phyloP scores from a whole-genome alignment of 2,113 vertebrate species.

The Zosterops borbonicus region DNA sequence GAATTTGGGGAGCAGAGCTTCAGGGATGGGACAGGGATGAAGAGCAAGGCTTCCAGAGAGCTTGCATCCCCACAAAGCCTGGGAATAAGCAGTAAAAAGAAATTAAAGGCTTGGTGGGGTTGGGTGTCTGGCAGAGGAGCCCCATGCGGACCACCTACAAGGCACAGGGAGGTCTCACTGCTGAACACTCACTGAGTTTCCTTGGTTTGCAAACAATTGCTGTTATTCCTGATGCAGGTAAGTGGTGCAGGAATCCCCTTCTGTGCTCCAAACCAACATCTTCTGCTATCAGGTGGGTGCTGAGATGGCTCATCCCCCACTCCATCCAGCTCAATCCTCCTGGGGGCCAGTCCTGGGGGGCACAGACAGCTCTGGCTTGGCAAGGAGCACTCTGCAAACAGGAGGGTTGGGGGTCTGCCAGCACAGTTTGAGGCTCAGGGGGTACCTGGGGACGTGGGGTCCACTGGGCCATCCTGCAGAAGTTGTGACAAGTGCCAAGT shows the following conservation, averaged over 20 bases:
- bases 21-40: background rate
- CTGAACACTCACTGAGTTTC: background rate
- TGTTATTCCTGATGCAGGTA: background rate
- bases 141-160: background rate
- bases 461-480: background rate
- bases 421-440: accelerated
- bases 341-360: background rate
- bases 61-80: background rate
- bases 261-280: background rate
- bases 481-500: background rate
- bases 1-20: background rate
- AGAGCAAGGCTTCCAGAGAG: background rate
- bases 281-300: background rate
- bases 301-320: background rate
- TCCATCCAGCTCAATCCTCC: background rate
- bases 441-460: accelerated
- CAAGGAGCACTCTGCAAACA: background rate
- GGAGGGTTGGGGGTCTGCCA: background rate
- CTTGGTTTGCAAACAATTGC: background rate
- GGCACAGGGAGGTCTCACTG: background rate
- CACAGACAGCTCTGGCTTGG: background rate
- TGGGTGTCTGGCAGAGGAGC: background rate
- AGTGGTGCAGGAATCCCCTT: background rate
- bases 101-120: accelerated
- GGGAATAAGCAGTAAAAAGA: background rate